Evolutionary conservation across 2,888 invertebrate species (phyloP), one percentile per base, ranked within the genome.

Genomic region (Cylindroiulus punctatus): DNA sequence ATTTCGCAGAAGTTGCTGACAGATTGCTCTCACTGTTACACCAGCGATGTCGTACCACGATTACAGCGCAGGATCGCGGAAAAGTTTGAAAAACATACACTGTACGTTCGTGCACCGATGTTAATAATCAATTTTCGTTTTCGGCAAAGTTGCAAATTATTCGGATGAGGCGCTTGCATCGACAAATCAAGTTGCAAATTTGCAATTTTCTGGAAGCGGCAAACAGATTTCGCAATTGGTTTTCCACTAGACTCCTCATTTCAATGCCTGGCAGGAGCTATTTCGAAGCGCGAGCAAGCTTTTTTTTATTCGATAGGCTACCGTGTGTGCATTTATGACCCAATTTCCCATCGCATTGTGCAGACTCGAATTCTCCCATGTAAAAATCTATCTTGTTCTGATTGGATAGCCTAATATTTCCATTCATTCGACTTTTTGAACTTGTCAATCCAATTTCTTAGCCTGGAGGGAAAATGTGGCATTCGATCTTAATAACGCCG

Each of bases 361-460:
- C n/a, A 5, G 57, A n/a, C 57, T 57, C 57, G 57, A 57, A 22
- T 57, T 17, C 57, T 57, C n/a, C 57, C 22, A 57, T 57, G 57
- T 57, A 57, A 57, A 57, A 57, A 57, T 57, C 57, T 57, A 57
- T 57, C 57, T 57, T 10, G 57, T 57, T 57, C 57, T 57, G 57
- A 57, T 57, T 57, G 57, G 57, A 57, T 57, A 57, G 57, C 57
- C 22, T 57, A 57, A 57, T 57, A 22, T 57, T 57, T 57, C 57
- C 57, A 57, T 57, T 57, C 57, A 57, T 57, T 57, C 57, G 57
- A 57, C 57, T 57, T 57, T 57, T 57, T 57, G 57, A 57, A 57
- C 57, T 57, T 57, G 57, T 57, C 57, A 57, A 57, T 57, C 57
- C 57, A 57, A 57, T 57, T 57, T 22, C 57, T 57, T 57, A 57